Conservation (phyloP, 2,888 invertebrate genomes). For the Drosophila helvetica region DNA sequence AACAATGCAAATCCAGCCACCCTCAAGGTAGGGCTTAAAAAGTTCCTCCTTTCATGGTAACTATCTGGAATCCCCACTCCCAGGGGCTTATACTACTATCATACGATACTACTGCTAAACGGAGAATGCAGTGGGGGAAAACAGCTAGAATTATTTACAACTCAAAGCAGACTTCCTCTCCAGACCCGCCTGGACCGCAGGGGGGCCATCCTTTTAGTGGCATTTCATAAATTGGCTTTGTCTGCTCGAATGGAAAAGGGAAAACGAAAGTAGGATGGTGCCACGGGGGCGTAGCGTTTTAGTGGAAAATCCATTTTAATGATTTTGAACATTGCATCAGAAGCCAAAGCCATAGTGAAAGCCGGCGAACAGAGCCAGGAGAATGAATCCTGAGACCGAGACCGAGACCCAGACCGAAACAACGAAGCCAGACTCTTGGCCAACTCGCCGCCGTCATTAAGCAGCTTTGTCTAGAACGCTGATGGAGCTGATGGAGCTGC, state of each 20-base stretch:
- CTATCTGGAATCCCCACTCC: neutral
- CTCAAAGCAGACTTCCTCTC: neutral
- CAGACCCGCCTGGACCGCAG: neutral
- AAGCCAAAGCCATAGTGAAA: conserved; percentile 30
- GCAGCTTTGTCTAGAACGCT: conserved; percentile 48
- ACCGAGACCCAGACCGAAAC: neutral
- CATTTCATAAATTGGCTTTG: conserved; percentile 52
- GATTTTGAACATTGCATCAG: conserved; percentile 40
- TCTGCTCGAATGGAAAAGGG: conserved; percentile 23
- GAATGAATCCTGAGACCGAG: neutral
- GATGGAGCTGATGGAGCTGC: neutral
- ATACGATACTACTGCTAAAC: neutral
- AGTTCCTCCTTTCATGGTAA: neutral
- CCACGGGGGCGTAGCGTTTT: conserved; percentile 12
- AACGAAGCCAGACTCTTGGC: conserved; percentile 28
- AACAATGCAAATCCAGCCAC: too few species aligned
- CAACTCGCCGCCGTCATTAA: conserved; percentile 46
- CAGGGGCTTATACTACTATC: neutral
- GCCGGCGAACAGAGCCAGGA: conserved; percentile 10
- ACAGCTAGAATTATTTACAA: conserved; percentile 25
- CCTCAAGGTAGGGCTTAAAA: too few species aligned
- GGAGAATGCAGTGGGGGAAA: neutral
- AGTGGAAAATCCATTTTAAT: conserved; percentile 50
- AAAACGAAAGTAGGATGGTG: neutral
- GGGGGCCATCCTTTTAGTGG: conserved; percentile 8